Evolutionary conservation across 1,140 invertebrate species (phyloP).

Genomic region (Hylyphantes graminicola): DNA sequence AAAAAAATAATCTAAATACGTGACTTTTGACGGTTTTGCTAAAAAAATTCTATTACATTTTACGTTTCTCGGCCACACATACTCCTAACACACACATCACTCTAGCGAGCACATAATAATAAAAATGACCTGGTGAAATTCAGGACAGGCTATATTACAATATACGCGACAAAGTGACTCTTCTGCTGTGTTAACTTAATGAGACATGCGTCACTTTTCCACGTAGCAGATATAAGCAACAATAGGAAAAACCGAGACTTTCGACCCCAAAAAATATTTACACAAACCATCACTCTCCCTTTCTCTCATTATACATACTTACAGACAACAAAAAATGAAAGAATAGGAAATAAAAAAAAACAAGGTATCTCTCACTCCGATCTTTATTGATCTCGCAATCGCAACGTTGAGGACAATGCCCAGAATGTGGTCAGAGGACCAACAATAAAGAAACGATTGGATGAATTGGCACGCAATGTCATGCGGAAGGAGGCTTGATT

Average conservation of each 20-base stretch:
- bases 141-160: too few relatives aligned
- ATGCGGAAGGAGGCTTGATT: background rate
- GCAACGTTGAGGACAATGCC: conserved; percentile 40
- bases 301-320: background rate
- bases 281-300: conserved; percentile 4
- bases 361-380: conserved; percentile 26
- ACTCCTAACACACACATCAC: too few relatives aligned
- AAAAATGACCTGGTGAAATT: too few relatives aligned
- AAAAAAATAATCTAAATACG: too few relatives aligned
- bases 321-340: background rate
- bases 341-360: conserved; percentile 23
- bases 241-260: conserved; percentile 21
- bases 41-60: too few relatives aligned
- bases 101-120: too few relatives aligned
- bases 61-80: too few relatives aligned
- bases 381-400: conserved; percentile 31
- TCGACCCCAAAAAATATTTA: background rate
- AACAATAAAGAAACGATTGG: conserved; percentile 15
- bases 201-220: too few relatives aligned
- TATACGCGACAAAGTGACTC: too few relatives aligned
- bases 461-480: conserved; percentile 10
- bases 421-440: conserved; percentile 31
- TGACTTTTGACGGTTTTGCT: too few relatives aligned
- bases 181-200: too few relatives aligned
- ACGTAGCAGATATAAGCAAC: background rate